Percentiles rank a stretch among this genome's conserved stretches.
Conservation (phyloP, 2,113 vertebrate species). For the Tragelaphus strepsiceros region DNA sequence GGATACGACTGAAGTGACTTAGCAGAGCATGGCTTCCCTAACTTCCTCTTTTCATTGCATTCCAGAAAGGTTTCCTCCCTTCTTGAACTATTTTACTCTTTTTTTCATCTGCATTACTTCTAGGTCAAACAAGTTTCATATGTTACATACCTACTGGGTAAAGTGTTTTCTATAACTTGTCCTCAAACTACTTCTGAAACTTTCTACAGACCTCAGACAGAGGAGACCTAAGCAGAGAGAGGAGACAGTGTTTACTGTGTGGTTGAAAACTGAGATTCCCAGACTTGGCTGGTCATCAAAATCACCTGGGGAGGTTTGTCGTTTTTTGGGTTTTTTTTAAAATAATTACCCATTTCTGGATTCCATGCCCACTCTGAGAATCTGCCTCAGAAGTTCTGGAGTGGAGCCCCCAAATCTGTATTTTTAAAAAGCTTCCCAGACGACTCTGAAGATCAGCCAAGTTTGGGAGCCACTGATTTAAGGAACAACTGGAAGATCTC, state of each 20-base stretch:
- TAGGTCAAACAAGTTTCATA: background rate
- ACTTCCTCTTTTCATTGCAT: background rate
- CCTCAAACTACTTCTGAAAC: background rate
- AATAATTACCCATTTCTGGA: background rate
- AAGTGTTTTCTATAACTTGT: background rate
- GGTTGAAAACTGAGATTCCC: background rate
- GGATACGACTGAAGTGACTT: no score
- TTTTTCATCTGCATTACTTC: background rate
- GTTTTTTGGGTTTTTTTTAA: background rate
- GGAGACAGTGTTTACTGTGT: background rate
- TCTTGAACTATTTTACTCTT: background rate
- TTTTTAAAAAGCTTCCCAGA: slow-evolving; percentile 58
- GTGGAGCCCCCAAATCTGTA: background rate
- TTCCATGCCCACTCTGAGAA: background rate
- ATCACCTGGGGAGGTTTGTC: background rate
- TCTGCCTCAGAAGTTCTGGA: background rate
- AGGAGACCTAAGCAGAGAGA: background rate
- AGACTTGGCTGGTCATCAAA: background rate
- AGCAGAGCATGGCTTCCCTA: background rate
- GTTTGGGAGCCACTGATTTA: slow-evolving; percentile 56
- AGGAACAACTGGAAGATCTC: slow-evolving; percentile 69
- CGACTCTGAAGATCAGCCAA: slow-evolving; percentile 59
- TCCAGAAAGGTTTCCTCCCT: background rate
- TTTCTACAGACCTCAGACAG: background rate
- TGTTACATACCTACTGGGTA: background rate